phyloP scores from a whole-genome alignment of 2,113 vertebrate species.

The Myrmecophaga tridactyla region DNA sequence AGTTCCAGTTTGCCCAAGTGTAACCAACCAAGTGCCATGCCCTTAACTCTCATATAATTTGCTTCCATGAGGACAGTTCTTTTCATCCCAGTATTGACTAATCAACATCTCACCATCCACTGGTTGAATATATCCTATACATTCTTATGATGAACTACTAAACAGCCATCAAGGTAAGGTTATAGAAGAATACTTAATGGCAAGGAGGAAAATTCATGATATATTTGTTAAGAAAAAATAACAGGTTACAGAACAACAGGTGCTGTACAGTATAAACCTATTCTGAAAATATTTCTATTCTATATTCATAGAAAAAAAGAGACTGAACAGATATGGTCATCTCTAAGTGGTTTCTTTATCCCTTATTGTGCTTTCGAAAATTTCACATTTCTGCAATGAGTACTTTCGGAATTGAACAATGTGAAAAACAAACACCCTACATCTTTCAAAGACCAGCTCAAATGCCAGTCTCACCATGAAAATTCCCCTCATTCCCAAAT shows the following conservation, averaged over 20 bases:
- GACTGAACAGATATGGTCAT: neutral
- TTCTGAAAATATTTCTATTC: neutral
- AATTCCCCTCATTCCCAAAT: neutral
- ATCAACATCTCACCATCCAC: neutral
- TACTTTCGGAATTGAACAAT: neutral
- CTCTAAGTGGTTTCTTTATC: neutral
- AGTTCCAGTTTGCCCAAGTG: neutral
- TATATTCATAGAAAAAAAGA: neutral
- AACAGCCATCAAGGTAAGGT: neutral
- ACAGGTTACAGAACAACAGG: neutral
- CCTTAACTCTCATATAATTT: accelerated
- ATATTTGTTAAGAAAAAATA: neutral
- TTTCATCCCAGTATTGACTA: neutral
- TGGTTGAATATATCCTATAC: neutral
- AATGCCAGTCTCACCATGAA: neutral
- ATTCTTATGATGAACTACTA: neutral
- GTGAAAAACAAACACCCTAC: neutral
- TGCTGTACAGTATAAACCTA: neutral
- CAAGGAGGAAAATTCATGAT: neutral
- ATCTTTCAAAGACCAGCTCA: neutral
- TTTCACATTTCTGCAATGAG: neutral
- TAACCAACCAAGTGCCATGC: neutral
- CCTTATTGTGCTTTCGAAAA: neutral
- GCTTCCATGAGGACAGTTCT: neutral
- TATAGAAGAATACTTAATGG: neutral